These are phyloP conservation scores for Enteromius thamalakanensis DNA, from an alignment of 2,797 vertebrate genomes.

Conservation along the genomic window DNA sequence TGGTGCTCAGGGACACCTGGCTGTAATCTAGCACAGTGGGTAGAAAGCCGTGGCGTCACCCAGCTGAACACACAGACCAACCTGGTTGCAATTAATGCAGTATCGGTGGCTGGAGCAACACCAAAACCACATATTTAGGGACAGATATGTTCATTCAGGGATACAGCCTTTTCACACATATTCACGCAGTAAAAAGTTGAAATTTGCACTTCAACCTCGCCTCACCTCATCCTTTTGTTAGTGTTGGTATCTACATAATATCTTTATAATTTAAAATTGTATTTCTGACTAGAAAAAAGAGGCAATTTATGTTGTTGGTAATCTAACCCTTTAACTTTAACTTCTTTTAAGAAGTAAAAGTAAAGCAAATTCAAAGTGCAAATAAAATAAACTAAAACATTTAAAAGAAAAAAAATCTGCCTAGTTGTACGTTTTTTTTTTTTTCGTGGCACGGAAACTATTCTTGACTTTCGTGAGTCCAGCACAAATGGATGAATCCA, in stretches of 20 bases:
- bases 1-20: constrained; percentile 67
- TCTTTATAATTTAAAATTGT: neutral
- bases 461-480: no score
- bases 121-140: constrained; percentile 29
- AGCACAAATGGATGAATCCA: no score
- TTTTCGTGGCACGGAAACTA: no score
- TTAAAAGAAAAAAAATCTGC: no score
- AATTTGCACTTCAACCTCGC: neutral
- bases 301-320: neutral
- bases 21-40: constrained; percentile 65
- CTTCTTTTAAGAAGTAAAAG: neutral
- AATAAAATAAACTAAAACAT: neutral
- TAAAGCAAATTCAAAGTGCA: neutral
- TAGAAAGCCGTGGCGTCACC: constrained; percentile 11
- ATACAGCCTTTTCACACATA: constrained; percentile 30
- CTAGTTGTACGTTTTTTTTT: no score
- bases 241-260: neutral
- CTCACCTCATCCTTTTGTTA: neutral
- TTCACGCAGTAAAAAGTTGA: constrained; percentile 16
- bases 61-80: constrained; percentile 75
- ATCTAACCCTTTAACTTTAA: neutral
- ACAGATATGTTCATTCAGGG: constrained; percentile 27
- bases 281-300: neutral
- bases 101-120: constrained; percentile 36
- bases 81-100: constrained; percentile 72